Conservation (phyloP, 35 echinoderm and acorn worm species). For the Ophiothrix spiculata region DNA sequence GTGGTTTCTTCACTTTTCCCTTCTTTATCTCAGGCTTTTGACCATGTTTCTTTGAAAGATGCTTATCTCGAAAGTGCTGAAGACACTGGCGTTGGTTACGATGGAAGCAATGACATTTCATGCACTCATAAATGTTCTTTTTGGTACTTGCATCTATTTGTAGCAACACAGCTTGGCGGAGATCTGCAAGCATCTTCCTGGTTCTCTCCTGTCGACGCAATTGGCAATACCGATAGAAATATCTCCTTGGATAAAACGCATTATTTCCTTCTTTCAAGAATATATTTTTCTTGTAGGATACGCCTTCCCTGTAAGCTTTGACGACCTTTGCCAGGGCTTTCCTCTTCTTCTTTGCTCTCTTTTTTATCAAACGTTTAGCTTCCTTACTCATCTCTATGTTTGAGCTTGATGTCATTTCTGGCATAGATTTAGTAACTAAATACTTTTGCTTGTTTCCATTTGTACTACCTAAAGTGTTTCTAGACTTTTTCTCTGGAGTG, state of each 20-base stretch:
- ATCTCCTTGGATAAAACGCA: constrained; percentile 16
- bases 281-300: neutral
- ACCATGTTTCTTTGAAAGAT: neutral
- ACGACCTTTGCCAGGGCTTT: constrained; percentile 3
- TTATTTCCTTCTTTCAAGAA: neutral
- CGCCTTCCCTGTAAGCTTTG: neutral
- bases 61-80: constrained; percentile 6
- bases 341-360: neutral
- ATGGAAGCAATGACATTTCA: neutral
- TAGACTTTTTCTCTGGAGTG: neutral
- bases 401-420: too few species aligned
- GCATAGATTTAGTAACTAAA: neutral
- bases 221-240: neutral
- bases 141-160: constrained; percentile 23
- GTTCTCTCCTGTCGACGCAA: neutral
- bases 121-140: constrained; percentile 23
- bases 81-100: neutral
- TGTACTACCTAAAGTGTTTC: neutral
- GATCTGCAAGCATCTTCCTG: constrained; percentile 8
- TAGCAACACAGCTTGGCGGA: constrained; percentile 15
- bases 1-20: neutral
- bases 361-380: neutral
- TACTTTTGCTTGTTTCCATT: neutral
- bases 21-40: neutral
- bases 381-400: neutral